Evolutionary conservation across 92 coral and sea anemone species (phyloP), one percentile per base, ranked within the genome.

Genomic region (Bergia puertoricense): DNA sequence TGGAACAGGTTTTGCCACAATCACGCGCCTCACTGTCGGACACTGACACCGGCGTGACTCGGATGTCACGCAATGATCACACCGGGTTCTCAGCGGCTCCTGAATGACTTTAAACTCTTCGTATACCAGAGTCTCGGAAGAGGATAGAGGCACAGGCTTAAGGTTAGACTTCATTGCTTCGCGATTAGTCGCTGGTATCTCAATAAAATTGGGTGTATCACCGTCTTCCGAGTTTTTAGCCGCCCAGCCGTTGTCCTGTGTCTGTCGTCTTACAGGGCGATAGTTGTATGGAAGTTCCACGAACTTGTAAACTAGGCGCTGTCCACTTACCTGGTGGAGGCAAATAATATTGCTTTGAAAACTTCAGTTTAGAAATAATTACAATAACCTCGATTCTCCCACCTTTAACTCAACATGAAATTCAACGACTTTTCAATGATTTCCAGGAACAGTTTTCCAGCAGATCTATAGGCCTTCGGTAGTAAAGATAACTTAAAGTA

Each of bases 221-320:
- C 44, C 8, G 20, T 37, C 56, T 59, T 23, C 82, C 67, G 41
- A 36, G n/a, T 75, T 38, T 54, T 59, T 82, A 57, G 16, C 62
- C 3, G 10, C 20, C 80, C 79, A 81, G 23, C 45, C 40, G 8
- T 40, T 23, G 1, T 46, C 77, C 67, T 84, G 87, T 9, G 44
- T 69, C 79, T 90, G 88, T 46, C 90, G 93, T 77, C 90, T 97
- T 77, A 92, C 86, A 38, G 99, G 99, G 45, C 89, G 90, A 90
- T 97, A 97, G 74, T 93, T 91, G 74, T 95, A 95, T 6, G 99
- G 98, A 39, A 97, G 92, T 18, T 97, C 98, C 37, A 97, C 99
- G 65, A 97, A 97, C 88, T 97, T 97, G 95, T 97, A 97, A 2
- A 97, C 99, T 45, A 97, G 90, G 65, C 99, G 89, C 77, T 97